Conservation (phyloP, 2,113 vertebrate genomes). For the Malurus elegans region DNA sequence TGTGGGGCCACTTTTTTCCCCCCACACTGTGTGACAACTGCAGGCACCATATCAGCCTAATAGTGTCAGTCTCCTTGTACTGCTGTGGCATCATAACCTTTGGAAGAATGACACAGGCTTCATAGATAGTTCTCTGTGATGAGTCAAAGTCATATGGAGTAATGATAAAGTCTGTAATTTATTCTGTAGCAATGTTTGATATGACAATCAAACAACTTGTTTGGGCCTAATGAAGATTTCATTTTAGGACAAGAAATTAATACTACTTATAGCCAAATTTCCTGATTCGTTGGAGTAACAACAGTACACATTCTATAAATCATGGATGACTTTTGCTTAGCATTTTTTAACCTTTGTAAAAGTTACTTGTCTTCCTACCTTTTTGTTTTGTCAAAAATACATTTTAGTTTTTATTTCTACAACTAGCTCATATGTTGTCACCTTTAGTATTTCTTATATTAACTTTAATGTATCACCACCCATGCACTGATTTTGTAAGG, state of each 20-base stretch:
- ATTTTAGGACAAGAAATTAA: not conserved
- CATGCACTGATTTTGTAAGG: not conserved
- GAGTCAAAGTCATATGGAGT: not conserved
- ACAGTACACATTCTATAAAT: not conserved
- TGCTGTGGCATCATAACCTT: too few species aligned
- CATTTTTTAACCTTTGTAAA: not conserved
- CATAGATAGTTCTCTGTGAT: not conserved
- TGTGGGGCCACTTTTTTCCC: too few species aligned
- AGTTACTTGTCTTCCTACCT: not conserved
- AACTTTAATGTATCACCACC: not conserved
- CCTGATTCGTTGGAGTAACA: not conserved
- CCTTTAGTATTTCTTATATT: not conserved
- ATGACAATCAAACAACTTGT: not conserved
- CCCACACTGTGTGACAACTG: too few species aligned
- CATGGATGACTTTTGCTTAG: not conserved
- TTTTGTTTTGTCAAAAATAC: not conserved
- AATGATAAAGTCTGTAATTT: not conserved
- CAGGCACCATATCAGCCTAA: not conserved
- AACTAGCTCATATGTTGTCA: not conserved
- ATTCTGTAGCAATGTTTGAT: not conserved
- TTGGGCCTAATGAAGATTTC: not conserved
- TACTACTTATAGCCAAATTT: not conserved
- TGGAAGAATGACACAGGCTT: not conserved
- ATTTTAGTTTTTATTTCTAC: not conserved
- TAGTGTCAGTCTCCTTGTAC: not conserved